These are phyloP conservation scores for Brachionus sp. DNA, from an alignment of 1,140 invertebrate genomes.

Conservation along the genomic window DNA sequence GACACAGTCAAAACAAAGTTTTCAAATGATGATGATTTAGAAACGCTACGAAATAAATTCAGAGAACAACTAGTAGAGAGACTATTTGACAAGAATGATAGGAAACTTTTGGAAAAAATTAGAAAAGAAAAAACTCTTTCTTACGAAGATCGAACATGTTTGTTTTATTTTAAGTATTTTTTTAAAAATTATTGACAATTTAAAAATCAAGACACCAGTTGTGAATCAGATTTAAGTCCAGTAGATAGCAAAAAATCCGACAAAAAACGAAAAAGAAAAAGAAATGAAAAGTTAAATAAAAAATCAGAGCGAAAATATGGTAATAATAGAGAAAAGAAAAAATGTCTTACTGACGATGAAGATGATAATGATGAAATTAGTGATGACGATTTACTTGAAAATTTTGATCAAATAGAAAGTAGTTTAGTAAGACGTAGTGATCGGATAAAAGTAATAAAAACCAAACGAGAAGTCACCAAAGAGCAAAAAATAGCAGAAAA, in stretches of 20 bases:
- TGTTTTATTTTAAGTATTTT: not conserved
- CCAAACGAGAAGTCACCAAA: constrained; percentile 4
- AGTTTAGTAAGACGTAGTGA: not conserved
- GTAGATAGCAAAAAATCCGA: not conserved
- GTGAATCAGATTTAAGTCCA: not conserved
- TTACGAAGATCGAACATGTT: not conserved
- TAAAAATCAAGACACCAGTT: not conserved
- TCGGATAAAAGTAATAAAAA: constrained; percentile 17
- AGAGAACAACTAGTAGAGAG: not conserved
- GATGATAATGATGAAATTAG: not conserved
- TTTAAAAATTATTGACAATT: not conserved
- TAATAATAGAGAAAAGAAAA: not conserved
- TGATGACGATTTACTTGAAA: not conserved
- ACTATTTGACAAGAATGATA: constrained; percentile 22
- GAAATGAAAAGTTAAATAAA: not conserved
- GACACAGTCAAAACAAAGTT: not conserved
- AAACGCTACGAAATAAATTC: not conserved
- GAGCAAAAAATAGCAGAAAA: constrained; percentile 32
- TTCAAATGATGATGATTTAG: not conserved
- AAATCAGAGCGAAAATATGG: not conserved
- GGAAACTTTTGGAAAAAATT: not conserved
- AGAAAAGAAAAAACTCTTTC: not conserved
- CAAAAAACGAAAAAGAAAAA: not conserved
- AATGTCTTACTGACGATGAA: not conserved
- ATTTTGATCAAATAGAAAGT: not conserved